A percentile compares a stretch with the other conserved stretches of the same genome.
phyloP scores from a whole-genome alignment of 2,797 vertebrate species.

The Chromobotia macracanthus region DNA sequence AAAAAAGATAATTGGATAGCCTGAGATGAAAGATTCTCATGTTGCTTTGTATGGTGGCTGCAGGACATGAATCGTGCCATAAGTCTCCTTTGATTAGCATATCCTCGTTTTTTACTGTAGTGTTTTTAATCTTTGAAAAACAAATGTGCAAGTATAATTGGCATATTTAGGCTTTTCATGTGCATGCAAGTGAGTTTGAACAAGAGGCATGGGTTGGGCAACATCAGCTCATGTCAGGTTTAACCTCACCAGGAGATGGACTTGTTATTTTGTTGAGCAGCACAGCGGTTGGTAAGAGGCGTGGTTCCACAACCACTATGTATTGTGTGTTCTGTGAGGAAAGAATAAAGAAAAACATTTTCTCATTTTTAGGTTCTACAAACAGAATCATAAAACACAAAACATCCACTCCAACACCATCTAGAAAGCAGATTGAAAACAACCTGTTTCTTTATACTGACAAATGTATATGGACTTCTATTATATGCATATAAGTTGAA shows the following conservation, averaged over 20 bases:
- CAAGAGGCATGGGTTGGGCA: conserved; percentile 1
- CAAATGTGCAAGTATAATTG: neutral
- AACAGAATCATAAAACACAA: neutral
- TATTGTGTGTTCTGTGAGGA: neutral
- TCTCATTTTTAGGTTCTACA: neutral
- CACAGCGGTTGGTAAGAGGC: conserved; percentile 10
- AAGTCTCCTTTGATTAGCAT: conserved; percentile 27
- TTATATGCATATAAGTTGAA: no score
- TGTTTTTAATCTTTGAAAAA: conserved; percentile 1
- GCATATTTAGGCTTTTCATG: neutral
- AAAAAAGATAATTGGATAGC: conserved; percentile 26
- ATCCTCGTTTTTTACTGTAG: conserved; percentile 4
- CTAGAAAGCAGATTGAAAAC: neutral
- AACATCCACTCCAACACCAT: neutral
- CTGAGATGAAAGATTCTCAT: conserved; percentile 30
- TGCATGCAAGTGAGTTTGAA: conserved; percentile 19
- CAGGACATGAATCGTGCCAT: conserved; percentile 17
- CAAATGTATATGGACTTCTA: conserved; percentile 5
- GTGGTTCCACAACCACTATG: neutral
- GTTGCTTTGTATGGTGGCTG: conserved; percentile 7
- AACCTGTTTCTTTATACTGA: neutral
- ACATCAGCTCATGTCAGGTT: conserved; percentile 27
- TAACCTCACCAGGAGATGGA: conserved; percentile 14
- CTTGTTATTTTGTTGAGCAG: conserved; percentile 27
- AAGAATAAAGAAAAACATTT: neutral